Percentiles rank a stretch among this genome's conserved stretches.
Conservation (phyloP, 2,797 vertebrate genomes). For the Chromobotia macracanthus region DNA sequence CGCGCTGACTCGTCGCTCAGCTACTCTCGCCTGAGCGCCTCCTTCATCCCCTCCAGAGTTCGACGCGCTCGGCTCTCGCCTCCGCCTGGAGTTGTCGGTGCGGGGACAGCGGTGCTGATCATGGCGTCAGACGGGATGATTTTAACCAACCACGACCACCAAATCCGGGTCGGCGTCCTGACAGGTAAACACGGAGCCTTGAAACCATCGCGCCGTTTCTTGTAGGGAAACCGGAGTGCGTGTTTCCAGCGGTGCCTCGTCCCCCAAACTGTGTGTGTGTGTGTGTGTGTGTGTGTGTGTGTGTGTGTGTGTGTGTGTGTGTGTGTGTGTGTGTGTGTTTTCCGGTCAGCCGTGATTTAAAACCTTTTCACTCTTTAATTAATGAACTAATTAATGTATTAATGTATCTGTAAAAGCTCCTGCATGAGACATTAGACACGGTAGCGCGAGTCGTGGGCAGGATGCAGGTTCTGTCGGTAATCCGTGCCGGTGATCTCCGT, state of each 20-base stretch:
- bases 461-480: too few species aligned
- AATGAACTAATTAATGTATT: too few species aligned
- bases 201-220: conserved; percentile 30
- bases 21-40: conserved; percentile 72
- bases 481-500: too few species aligned
- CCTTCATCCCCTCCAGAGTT: conserved; percentile 67
- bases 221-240: conserved; percentile 21
- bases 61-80: conserved; percentile 80
- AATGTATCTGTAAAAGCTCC: conserved; percentile 9
- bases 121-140: conserved; percentile 98
- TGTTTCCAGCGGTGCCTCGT: conserved; percentile 51
- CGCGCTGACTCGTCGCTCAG: conserved; percentile 59
- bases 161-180: conserved; percentile 93
- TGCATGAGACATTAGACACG: too few species aligned
- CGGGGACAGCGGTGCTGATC: conserved; percentile 86
- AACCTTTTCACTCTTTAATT: conserved; percentile 45
- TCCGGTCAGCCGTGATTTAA: conserved; percentile 64
- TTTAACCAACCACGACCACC: conserved; percentile 97
- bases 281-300: conserved; percentile 62
- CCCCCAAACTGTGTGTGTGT: conserved; percentile 38
- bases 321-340: conserved; percentile 30
- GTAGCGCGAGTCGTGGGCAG: too few species aligned
- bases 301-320: conserved; percentile 42
- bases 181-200: conserved; percentile 81
- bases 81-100: conserved; percentile 81